Percentiles rank a stretch among this genome's conserved stretches.
phyloP scores from a whole-genome alignment of 2,797 vertebrate species.

The Danio aesculapii region DNA sequence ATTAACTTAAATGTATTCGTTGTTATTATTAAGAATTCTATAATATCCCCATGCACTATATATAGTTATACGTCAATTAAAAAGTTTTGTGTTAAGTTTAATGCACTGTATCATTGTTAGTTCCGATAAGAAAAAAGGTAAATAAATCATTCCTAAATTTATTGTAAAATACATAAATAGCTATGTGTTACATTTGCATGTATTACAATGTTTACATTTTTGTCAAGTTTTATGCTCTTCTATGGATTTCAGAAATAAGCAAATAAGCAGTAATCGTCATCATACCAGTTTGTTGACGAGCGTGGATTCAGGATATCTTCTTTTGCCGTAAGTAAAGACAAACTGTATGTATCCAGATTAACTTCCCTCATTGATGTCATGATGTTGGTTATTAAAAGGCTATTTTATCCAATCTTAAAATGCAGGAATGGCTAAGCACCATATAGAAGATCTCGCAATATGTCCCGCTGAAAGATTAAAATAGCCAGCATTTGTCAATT shows the following conservation, averaged over 20 bases:
- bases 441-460: neutral
- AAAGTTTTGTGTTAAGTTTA: too few relatives aligned
- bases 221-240: neutral
- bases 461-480: constrained; percentile 36
- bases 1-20: too few relatives aligned
- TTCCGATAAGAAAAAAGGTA: too few relatives aligned
- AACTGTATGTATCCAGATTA: constrained; percentile 70
- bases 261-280: neutral
- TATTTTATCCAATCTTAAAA: neutral
- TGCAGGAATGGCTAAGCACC: neutral
- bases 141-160: too few relatives aligned
- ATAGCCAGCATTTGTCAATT: constrained; percentile 47
- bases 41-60: too few relatives aligned
- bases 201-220: neutral
- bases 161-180: too few relatives aligned
- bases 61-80: too few relatives aligned
- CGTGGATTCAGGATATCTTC: constrained; percentile 71
- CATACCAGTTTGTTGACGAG: constrained; percentile 71
- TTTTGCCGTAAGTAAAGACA: constrained; percentile 73
- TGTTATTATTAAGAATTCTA: too few relatives aligned
- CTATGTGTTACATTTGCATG: too few relatives aligned
- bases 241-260: neutral
- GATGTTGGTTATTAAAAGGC: neutral
- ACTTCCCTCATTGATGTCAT: constrained; percentile 54
- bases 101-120: too few relatives aligned